Percentiles rank a stretch among this genome's conserved stretches.
phyloP scores from a whole-genome alignment of 1,140 invertebrate genomes.

The Hylaeus anthracinus region DNA sequence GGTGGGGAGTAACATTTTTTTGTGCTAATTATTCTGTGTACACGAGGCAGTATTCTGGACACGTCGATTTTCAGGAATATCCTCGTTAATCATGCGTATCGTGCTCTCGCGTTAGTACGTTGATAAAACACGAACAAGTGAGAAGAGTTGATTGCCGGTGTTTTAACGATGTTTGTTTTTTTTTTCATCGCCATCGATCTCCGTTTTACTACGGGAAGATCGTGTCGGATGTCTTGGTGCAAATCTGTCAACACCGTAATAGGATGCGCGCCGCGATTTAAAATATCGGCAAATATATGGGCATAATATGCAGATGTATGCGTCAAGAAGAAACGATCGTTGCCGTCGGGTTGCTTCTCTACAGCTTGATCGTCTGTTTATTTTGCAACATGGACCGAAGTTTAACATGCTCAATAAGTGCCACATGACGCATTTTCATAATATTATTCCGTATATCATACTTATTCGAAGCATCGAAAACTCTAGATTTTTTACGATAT shows the following conservation, averaged over 20 bases:
- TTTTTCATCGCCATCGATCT: background rate
- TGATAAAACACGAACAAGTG: conserved; percentile 51
- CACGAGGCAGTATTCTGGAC: conserved; percentile 27
- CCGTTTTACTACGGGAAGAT: background rate
- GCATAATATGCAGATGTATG: conserved; percentile 53
- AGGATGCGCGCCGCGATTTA: conserved; percentile 46
- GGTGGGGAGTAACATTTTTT: background rate
- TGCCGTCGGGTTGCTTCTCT: conserved; percentile 1
- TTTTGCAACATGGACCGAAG: background rate
- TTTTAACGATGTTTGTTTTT: conserved; percentile 8
- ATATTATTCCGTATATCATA: too few species aligned
- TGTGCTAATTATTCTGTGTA: too few species aligned
- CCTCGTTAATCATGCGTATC: conserved; percentile 56
- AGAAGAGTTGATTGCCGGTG: conserved; percentile 29
- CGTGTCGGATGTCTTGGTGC: background rate
- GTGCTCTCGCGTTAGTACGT: conserved; percentile 32
- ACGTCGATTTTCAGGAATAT: conserved; percentile 40
- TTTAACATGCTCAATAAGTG: background rate
- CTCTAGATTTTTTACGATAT: too few species aligned
- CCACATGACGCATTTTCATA: background rate
- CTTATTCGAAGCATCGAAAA: too few species aligned
- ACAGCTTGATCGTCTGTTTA: background rate
- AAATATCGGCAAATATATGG: conserved; percentile 51
- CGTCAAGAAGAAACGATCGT: conserved; percentile 32
- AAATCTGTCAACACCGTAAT: conserved; percentile 56